Conservation (phyloP, 2,113 vertebrate species). For the Nannospalax galili region DNA sequence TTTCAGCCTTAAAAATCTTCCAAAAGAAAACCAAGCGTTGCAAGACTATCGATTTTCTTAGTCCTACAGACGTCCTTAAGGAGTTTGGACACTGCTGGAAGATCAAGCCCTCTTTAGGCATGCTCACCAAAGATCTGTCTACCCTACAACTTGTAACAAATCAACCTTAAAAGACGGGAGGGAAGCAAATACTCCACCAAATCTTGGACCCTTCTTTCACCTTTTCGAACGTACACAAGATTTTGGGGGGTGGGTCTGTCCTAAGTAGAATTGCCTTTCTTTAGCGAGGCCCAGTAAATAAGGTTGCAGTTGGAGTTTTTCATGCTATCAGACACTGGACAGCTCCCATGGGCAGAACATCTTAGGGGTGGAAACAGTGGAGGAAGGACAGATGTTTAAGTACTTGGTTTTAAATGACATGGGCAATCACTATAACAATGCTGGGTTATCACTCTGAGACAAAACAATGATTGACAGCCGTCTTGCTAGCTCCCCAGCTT, state of each 20-base stretch:
- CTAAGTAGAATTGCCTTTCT: background rate
- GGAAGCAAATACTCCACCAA: background rate
- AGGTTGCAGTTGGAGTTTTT: background rate
- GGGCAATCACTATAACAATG: background rate
- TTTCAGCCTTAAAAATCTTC: slow-evolving; percentile 69
- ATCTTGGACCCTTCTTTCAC: background rate
- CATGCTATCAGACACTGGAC: background rate
- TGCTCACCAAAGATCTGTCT: background rate
- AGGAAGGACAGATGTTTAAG: background rate
- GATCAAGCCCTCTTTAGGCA: background rate
- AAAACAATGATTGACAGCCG: background rate
- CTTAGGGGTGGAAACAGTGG: background rate
- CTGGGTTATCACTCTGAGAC: background rate
- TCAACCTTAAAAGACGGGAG: background rate
- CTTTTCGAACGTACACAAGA: background rate
- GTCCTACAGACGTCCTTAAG: background rate
- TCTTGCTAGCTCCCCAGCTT: background rate
- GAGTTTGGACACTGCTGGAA: background rate
- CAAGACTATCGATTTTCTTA: slow-evolving; percentile 20
- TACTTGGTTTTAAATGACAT: background rate
- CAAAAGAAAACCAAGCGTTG: slow-evolving; percentile 47
- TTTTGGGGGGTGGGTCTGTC: background rate
- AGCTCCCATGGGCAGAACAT: background rate
- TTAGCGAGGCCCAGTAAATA: background rate
- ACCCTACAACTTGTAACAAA: background rate